These are phyloP conservation scores for Cheilosia impressa DNA, from an alignment of 2,888 invertebrate genomes.

Conservation along the genomic window DNA sequence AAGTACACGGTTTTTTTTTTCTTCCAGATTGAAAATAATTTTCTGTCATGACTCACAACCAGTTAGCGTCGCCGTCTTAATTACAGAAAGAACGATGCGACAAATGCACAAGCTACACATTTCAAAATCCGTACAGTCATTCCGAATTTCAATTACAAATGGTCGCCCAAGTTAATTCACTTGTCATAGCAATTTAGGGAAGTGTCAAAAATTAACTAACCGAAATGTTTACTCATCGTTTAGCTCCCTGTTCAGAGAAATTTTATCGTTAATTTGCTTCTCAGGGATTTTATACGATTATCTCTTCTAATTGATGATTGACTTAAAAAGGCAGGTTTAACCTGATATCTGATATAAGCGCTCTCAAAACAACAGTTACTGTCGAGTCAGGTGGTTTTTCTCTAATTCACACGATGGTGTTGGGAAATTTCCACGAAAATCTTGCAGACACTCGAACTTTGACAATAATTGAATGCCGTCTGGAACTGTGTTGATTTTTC, in stretches of 20 bases:
- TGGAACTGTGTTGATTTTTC: not conserved
- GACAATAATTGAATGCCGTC: not conserved
- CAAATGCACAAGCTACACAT: slow-evolving; percentile 21
- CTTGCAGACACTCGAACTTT: slow-evolving; percentile 1
- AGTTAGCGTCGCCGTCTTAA: not conserved
- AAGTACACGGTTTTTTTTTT: no score
- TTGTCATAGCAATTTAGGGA: slow-evolving; percentile 21
- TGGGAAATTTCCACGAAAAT: not conserved
- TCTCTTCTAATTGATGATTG: not conserved
- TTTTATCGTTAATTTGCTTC: slow-evolving; percentile 2
- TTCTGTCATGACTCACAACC: not conserved
- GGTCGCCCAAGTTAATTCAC: slow-evolving; percentile 1
- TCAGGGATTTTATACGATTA: not conserved
- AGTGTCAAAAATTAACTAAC: slow-evolving; percentile 44
- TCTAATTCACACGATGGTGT: not conserved
- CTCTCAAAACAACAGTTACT: no score
- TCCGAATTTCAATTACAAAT: slow-evolving; percentile 20
- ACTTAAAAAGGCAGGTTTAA: not conserved
- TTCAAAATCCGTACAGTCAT: slow-evolving; percentile 25
- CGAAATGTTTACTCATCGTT: slow-evolving; percentile 24
- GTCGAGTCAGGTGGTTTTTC: not conserved
- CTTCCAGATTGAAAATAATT: not conserved
- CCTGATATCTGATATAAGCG: no score
- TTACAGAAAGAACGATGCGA: not conserved
- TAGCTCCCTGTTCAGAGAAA: slow-evolving; percentile 45